Conservation (phyloP, 37 sponge, comb jelly and placozoan species). For the Oopsacas minuta region DNA sequence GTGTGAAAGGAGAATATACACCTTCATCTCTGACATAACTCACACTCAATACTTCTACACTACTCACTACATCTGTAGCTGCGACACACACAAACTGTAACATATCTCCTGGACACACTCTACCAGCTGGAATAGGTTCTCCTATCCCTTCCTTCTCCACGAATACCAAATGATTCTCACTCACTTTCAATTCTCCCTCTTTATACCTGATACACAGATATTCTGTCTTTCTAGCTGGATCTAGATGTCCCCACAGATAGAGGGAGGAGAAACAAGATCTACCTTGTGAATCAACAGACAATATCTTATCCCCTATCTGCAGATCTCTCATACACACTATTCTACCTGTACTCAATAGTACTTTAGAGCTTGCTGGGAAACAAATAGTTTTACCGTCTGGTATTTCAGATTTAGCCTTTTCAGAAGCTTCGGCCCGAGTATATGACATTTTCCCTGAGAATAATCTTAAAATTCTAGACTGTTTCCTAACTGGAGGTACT, state of each 20-base stretch:
- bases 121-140: not conserved
- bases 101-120: not conserved
- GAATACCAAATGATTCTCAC: constrained; percentile 18
- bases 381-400: not conserved
- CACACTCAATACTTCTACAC: not conserved
- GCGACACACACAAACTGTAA: not conserved
- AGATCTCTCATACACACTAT: not conserved
- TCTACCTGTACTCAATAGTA: not conserved
- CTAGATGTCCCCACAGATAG: not conserved
- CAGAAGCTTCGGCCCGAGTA: not conserved
- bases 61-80: not conserved
- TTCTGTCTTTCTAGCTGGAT: not conserved
- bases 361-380: not conserved
- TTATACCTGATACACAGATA: not conserved
- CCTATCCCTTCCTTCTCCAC: not conserved
- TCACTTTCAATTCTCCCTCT: not conserved
- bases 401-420: not conserved
- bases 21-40: not conserved
- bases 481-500: not conserved
- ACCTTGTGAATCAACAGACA: not conserved
- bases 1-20: constrained; percentile 13
- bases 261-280: not conserved
- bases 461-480: not conserved
- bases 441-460: not conserved
- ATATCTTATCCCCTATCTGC: not conserved